These are phyloP conservation scores for Mycalesis mineus DNA, from an alignment of 2,888 invertebrate genomes.

Conservation along the genomic window DNA sequence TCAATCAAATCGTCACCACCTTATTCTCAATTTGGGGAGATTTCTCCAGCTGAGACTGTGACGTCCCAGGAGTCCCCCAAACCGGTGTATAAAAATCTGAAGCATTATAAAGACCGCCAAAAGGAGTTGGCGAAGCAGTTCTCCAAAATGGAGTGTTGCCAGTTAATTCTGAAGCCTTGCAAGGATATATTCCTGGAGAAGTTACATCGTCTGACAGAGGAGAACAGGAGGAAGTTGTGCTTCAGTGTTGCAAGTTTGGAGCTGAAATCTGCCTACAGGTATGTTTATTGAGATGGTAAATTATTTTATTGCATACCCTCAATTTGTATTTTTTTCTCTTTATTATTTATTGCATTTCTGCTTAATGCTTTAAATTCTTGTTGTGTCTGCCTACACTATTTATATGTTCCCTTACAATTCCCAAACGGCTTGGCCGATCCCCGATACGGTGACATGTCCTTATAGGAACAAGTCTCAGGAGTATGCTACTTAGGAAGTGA, in stretches of 20 bases:
- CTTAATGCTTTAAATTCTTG: no score
- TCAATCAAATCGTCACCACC: background rate
- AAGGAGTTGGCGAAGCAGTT: slow-evolving; percentile 52
- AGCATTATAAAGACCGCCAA: slow-evolving; percentile 62
- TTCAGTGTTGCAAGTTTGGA: slow-evolving; percentile 52
- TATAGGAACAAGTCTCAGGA: no score
- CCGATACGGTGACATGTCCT: no score
- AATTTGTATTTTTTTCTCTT: no score
- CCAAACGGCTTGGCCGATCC: no score
- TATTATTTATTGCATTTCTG: no score
- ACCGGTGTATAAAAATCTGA: slow-evolving; percentile 31
- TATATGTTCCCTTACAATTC: no score
- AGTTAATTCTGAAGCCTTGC: slow-evolving; percentile 41
- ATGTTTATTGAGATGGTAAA: no score
- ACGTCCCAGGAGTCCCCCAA: no score
- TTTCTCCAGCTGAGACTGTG: background rate
- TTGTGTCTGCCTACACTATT: no score
- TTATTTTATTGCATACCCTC: no score
- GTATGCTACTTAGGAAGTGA: no score
- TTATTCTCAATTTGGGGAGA: background rate
- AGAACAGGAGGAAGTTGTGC: slow-evolving; percentile 47
- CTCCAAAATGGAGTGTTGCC: slow-evolving; percentile 59
- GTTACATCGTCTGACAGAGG: slow-evolving; percentile 41
- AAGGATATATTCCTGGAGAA: slow-evolving; percentile 53
- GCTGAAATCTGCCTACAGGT: slow-evolving; percentile 54